These are phyloP conservation scores for Gnatocerus cornutus DNA, from an alignment of 2,888 invertebrate genomes.

Conservation along the genomic window DNA sequence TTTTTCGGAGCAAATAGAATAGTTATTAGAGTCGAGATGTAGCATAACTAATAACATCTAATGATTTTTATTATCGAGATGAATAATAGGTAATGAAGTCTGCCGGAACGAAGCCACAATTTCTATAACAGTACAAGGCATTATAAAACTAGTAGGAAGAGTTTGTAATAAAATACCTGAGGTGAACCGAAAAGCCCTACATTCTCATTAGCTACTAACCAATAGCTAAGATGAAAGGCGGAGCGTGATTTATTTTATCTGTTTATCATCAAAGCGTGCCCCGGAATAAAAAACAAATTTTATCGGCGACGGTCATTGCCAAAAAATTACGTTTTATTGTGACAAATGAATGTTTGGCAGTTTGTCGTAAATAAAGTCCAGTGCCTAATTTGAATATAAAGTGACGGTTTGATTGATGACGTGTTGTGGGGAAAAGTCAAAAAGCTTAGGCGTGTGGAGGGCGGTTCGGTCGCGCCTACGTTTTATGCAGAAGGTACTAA, in stretches of 20 bases:
- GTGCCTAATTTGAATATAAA: conserved; percentile 47
- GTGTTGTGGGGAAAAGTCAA: conserved; percentile 31
- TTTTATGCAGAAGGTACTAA: conserved; percentile 54
- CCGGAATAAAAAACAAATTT: no score
- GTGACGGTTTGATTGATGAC: conserved; percentile 50
- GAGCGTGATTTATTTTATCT: conserved; percentile 37
- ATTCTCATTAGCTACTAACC: conserved; percentile 32
- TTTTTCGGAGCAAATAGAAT: conserved; percentile 27
- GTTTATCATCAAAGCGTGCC: conserved; percentile 14
- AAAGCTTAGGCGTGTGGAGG: conserved; percentile 50
- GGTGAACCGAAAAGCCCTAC: conserved; percentile 29
- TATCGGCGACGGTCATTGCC: no score
- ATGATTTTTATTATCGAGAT: conserved; percentile 15
- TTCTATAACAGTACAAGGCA: conserved; percentile 27
- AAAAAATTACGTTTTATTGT: not conserved
- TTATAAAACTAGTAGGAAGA: conserved; percentile 28
- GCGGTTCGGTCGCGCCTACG: conserved; percentile 49
- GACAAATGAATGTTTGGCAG: conserved; percentile 24
- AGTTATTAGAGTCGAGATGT: conserved; percentile 13
- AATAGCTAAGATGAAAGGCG: conserved; percentile 43
- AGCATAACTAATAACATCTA: conserved; percentile 29
- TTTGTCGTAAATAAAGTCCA: conserved; percentile 10
- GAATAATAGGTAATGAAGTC: conserved; percentile 25
- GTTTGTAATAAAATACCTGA: conserved; percentile 33
- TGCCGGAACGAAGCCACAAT: conserved; percentile 27